phyloP scores from a whole-genome alignment of 2,797 vertebrate genomes.

The Coluber constrictor region DNA sequence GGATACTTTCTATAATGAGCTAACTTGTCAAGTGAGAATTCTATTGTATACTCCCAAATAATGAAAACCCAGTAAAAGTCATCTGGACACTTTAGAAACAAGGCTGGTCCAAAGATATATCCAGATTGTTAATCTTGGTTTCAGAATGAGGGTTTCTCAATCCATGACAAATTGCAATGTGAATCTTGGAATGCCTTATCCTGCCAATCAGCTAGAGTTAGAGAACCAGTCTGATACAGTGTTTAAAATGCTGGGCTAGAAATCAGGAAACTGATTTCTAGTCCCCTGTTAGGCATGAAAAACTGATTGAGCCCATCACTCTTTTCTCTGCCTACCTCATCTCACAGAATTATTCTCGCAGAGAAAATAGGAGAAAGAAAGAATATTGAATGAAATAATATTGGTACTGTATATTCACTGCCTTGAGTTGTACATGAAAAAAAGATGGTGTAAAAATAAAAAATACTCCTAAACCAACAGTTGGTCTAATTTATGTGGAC shows the following conservation, averaged over 20 bases:
- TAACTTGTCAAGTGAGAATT: background rate
- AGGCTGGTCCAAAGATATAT: background rate
- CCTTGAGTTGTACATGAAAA: background rate
- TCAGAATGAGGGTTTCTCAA: background rate
- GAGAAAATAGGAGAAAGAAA: background rate
- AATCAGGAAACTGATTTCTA: background rate
- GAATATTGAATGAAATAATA: background rate
- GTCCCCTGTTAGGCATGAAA: background rate
- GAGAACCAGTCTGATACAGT: background rate
- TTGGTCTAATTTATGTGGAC: background rate
- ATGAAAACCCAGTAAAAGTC: background rate
- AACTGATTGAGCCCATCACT: background rate
- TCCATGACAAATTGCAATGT: background rate
- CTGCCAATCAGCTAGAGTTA: background rate
- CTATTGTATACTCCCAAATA: background rate
- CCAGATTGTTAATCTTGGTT: background rate
- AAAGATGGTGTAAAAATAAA: background rate
- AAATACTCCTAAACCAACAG: background rate
- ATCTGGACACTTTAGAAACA: background rate
- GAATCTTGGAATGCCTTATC: background rate
- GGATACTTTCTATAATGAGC: background rate
- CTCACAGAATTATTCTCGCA: background rate
- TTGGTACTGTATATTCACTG: background rate
- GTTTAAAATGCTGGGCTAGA: background rate
- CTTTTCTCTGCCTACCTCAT: background rate